A percentile compares a stretch with the other conserved stretches of the same genome.
phyloP scores from a whole-genome alignment of 2,797 vertebrate species.

The Hypotaenidia okinawae region DNA sequence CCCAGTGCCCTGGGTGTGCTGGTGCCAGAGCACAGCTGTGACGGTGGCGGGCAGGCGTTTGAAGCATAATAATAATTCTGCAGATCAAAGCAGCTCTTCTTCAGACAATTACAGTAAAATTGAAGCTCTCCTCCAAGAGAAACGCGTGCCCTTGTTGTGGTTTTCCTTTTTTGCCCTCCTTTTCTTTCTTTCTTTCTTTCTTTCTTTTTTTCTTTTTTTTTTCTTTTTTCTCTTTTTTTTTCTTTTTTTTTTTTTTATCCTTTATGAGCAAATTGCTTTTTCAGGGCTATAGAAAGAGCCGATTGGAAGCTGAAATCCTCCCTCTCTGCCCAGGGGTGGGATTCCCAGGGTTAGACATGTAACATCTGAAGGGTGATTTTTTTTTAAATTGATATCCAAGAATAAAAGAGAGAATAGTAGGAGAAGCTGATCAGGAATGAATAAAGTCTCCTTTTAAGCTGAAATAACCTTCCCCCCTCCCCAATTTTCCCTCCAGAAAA shows the following conservation, averaged over 20 bases:
- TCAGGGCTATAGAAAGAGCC: constrained; percentile 78
- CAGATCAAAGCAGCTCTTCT: constrained; percentile 81
- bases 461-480: constrained; percentile 76
- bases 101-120: constrained; percentile 84
- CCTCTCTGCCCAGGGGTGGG: constrained; percentile 80
- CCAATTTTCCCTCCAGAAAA: constrained; percentile 83
- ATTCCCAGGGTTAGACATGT: constrained; percentile 77
- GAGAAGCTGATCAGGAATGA: constrained; percentile 85
- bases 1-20: neutral
- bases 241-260: constrained; percentile 65
- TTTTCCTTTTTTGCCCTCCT: constrained; percentile 62
- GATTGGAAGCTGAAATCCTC: constrained; percentile 81
- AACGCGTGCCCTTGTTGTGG: constrained; percentile 75
- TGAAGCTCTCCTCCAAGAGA: constrained; percentile 80
- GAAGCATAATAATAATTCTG: constrained; percentile 75
- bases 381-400: constrained; percentile 81
- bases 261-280: constrained; percentile 84
- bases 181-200: constrained; percentile 31
- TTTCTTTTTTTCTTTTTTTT: constrained; percentile 53
- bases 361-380: constrained; percentile 82
- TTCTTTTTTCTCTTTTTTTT: constrained; percentile 24
- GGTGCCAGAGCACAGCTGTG: constrained; percentile 68
- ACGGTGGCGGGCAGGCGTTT: constrained; percentile 68
- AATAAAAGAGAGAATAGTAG: constrained; percentile 84
- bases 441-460: constrained; percentile 86